phyloP scores from a whole-genome alignment of 2,113 vertebrate genomes.

The Pteruthius melanotis region DNA sequence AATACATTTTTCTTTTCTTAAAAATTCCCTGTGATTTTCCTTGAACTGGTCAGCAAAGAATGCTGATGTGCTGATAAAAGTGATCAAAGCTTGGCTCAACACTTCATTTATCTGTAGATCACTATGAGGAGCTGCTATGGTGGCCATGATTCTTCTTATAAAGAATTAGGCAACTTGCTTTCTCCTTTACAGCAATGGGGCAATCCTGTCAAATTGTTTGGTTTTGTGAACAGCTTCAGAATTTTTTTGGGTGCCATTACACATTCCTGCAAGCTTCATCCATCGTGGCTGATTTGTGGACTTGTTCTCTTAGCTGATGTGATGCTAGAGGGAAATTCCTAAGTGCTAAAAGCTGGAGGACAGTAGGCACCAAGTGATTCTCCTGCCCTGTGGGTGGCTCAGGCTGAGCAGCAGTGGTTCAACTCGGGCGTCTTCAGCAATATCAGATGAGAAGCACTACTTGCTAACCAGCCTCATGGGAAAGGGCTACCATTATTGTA shows the following conservation, averaged over 20 bases:
- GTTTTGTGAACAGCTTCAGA: background rate
- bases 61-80: background rate
- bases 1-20: background rate
- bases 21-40: background rate
- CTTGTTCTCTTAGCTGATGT: background rate
- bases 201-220: background rate
- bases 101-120: background rate
- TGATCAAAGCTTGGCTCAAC: background rate
- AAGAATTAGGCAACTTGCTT: background rate
- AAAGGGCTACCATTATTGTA: background rate
- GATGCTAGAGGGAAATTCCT: background rate
- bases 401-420: background rate
- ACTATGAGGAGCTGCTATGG: background rate
- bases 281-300: background rate
- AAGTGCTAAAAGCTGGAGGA: background rate
- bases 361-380: background rate
- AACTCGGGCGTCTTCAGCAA: background rate
- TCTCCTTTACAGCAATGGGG: background rate
- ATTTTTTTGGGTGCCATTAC: background rate
- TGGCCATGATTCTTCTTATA: background rate
- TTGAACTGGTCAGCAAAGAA: background rate
- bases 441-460: background rate
- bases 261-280: background rate
- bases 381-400: background rate
- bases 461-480: background rate